phyloP scores from a whole-genome alignment of 92 coral and sea anemone species.

The Plumapathes pennacea region DNA sequence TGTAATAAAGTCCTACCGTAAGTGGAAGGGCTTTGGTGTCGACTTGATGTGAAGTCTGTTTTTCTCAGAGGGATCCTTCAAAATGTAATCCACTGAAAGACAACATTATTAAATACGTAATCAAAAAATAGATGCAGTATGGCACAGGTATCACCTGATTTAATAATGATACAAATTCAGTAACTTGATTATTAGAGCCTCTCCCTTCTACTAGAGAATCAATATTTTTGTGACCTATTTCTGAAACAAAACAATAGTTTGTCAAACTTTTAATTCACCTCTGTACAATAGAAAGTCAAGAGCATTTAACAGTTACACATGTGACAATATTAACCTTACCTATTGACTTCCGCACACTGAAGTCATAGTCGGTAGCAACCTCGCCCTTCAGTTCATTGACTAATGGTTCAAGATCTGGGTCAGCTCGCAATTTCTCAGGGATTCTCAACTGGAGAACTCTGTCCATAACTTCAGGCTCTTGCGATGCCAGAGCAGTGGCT shows the following conservation, averaged over 20 bases:
- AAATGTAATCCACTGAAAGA: conserved; percentile 82
- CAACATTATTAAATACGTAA: neutral
- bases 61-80: conserved; percentile 88
- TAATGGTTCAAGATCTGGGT: conserved; percentile 78
- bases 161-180: neutral
- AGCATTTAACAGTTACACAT: too few species aligned
- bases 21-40: conserved; percentile 78
- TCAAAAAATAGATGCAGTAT: neutral
- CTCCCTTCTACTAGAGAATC: neutral
- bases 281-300: too few species aligned
- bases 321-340: conserved; percentile 66
- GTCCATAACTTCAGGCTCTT: conserved; percentile 81
- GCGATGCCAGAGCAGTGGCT: conserved; percentile 73
- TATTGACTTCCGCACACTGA: conserved; percentile 88
- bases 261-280: too few species aligned
- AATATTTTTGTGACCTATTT: too few species aligned
- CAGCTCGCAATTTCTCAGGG: conserved; percentile 60
- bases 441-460: conserved; percentile 78
- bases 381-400: conserved; percentile 64
- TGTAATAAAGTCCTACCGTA: too few species aligned
- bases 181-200: neutral
- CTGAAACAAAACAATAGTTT: too few species aligned
- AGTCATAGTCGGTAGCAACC: conserved; percentile 76
- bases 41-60: conserved; percentile 71
- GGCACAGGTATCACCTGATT: neutral